Evolutionary conservation across 1,140 invertebrate species (phyloP).

Genomic region (Andrena cerasifolii): DNA sequence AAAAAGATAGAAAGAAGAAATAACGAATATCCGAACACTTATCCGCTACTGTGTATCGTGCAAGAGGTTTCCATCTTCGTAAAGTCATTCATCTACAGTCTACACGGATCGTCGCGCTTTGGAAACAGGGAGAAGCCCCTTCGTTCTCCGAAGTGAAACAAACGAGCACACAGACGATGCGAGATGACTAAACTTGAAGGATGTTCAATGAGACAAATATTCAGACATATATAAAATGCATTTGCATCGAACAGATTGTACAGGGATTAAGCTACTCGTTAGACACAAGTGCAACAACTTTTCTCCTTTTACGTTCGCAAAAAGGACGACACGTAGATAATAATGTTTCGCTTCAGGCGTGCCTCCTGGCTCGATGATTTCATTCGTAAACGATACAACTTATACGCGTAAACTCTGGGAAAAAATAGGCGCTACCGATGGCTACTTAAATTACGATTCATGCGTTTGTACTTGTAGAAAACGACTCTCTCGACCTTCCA

Average conservation of each 20-base stretch:
- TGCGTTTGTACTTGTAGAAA: conserved; percentile 65
- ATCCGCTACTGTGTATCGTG: background rate
- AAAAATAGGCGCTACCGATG: conserved; percentile 47
- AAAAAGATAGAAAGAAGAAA: background rate
- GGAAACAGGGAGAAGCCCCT: background rate
- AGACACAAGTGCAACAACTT: conserved; percentile 20
- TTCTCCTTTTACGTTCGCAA: conserved; percentile 12
- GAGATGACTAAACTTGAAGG: conserved; percentile 33
- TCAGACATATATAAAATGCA: conserved; percentile 61
- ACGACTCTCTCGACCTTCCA: conserved; percentile 33
- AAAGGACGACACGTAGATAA: conserved; percentile 17
- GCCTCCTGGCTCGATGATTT: conserved; percentile 10
- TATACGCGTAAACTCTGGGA: conserved; percentile 34
- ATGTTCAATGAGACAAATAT: conserved; percentile 52
- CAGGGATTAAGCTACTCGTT: conserved; percentile 58
- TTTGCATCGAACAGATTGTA: conserved; percentile 60
- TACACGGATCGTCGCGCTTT: background rate
- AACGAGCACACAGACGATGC: background rate
- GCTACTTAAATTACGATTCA: conserved; percentile 59
- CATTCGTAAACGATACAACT: conserved; percentile 46
- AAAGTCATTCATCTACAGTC: conserved; percentile 17
- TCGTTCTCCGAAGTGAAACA: background rate
- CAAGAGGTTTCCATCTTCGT: conserved; percentile 32
- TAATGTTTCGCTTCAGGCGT: conserved; percentile 24
- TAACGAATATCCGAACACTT: conserved; percentile 7